Evolutionary conservation across 1,140 invertebrate genomes (phyloP), one percentile per base, ranked within the genome.

Genomic region (Diorhabda elongata): DNA sequence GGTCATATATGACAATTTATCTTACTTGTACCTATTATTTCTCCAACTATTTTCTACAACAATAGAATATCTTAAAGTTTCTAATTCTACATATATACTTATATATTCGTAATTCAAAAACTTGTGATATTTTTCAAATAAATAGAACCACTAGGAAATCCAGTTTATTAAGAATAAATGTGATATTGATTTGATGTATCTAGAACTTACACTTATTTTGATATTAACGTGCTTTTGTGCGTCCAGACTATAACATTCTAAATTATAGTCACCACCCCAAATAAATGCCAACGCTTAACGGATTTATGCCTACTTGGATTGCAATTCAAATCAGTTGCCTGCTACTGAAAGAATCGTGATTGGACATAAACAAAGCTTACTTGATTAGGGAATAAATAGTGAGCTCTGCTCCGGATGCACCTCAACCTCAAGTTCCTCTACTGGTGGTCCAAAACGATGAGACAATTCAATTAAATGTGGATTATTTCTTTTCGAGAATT

Each of bases 341-440:
- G 72, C 68, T 72, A 72, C 73, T 65, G 73, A 71, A 67, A 68
- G 69, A 71, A 62, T 65, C 60, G 67, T 69, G 71, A 73, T 73
- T 71, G 71, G 71, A 71, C 71, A 75, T 75, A 73, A 75, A 75
- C 73, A 75, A 75, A 66, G 73, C 56, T 69, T 65, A 43, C 68
- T 71, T 73, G 73, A 75, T 68, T 75, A 71, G 71, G 71, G 69
- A 75, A 71, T 73, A 75, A 75, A 73, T 73, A 75, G 69, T 59
- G 62, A 8, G 26, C 9, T 62, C 41, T 67, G 71, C 42, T 69
- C 66, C 68, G 73, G 68, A 70, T 66, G 41, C 64, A 61, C 64
- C 44, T 65, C 69, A 45, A 52, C 6, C 47, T 52, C 47, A 52
- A 52, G 47, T 52, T 52, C 47, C 47, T 52, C 4, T 52, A 6